Evolutionary conservation across 2,113 vertebrate species (phyloP).

Genomic region (Hipposideros armiger): DNA sequence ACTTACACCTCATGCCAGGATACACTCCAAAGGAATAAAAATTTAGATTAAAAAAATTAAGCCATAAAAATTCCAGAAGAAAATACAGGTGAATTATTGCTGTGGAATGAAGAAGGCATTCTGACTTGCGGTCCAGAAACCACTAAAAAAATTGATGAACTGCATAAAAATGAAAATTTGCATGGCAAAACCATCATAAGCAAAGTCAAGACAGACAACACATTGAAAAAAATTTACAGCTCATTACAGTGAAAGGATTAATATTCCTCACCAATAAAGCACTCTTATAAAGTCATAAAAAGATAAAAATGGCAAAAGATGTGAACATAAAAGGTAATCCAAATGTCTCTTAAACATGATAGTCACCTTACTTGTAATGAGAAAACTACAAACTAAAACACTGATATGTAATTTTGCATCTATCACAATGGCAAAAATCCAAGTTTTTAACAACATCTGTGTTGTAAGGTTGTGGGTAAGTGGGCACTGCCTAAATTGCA

Average conservation of each 20-base stretch:
- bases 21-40: neutral
- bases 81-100: neutral
- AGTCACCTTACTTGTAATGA: neutral
- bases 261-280: neutral
- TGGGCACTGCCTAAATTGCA: neutral
- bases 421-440: neutral
- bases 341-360: neutral
- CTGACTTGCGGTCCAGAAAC: neutral
- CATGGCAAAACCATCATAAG: neutral
- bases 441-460: neutral
- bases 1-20: neutral
- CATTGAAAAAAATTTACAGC: neutral
- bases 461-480: neutral
- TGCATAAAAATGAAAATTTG: neutral
- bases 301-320: neutral
- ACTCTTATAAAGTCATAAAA: neutral
- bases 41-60: conserved; percentile 20
- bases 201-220: neutral
- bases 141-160: neutral
- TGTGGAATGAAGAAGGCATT: neutral
- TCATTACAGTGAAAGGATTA: neutral
- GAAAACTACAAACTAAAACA: neutral
- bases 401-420: neutral
- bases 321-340: neutral
- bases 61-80: neutral